Evolutionary conservation across 2,888 invertebrate genomes (phyloP).

Genomic region (Agelastica alni): DNA sequence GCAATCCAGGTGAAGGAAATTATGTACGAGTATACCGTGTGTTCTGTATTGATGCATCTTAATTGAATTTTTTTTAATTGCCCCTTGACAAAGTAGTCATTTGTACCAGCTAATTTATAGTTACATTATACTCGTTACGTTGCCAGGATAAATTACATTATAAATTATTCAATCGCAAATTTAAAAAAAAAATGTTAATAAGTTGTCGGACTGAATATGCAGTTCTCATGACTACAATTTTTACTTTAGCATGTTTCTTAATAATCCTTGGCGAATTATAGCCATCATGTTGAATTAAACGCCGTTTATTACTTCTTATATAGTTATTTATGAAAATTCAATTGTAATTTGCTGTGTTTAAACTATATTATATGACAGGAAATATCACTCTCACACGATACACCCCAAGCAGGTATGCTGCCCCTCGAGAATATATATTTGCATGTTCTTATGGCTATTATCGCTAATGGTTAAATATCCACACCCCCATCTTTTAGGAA

Average conservation of each 20-base stretch:
- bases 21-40: slow-evolving; percentile 18
- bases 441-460: no score
- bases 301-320: background rate
- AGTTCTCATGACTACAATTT: slow-evolving; percentile 11
- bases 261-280: slow-evolving; percentile 8
- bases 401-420: background rate
- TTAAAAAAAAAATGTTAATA: slow-evolving; percentile 24
- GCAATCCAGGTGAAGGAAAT: slow-evolving; percentile 36
- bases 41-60: slow-evolving; percentile 32
- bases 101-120: slow-evolving; percentile 30
- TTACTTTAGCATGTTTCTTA: slow-evolving; percentile 14
- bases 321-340: background rate
- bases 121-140: slow-evolving; percentile 17
- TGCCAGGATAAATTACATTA: slow-evolving; percentile 18
- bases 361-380: background rate
- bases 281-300: background rate
- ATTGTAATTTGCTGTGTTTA: background rate
- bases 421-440: no score
- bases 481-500: no score
- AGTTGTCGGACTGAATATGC: slow-evolving; percentile 1
- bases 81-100: slow-evolving; percentile 32
- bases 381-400: background rate
- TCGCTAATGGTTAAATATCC: no score
- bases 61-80: slow-evolving; percentile 40
- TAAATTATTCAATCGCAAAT: slow-evolving; percentile 24